Conservation (phyloP, 2,888 invertebrate species). For the Oegoconia quadripuncta region DNA sequence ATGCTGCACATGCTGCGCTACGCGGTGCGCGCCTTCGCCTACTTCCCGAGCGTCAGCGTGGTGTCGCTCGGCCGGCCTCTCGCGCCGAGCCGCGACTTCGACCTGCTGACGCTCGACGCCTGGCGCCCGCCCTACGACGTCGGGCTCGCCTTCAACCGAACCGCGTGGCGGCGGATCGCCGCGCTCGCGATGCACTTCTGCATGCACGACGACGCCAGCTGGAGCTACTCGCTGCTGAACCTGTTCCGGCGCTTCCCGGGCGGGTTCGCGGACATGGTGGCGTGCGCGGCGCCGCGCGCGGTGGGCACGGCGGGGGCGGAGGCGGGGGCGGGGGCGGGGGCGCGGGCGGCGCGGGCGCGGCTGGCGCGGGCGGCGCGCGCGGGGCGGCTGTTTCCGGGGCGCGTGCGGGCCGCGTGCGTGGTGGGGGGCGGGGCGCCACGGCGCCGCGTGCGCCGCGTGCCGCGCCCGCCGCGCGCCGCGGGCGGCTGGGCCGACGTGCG, state of each 20-base stretch:
- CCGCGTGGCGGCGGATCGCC: slow-evolving; percentile 36
- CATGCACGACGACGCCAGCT: slow-evolving; percentile 31
- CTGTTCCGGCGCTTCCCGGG: slow-evolving; percentile 25
- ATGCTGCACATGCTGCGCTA: slow-evolving; percentile 36
- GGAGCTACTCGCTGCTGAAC: slow-evolving; percentile 39
- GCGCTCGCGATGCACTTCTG: slow-evolving; percentile 31
- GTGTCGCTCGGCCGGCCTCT: slow-evolving; percentile 30
- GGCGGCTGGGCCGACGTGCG: slow-evolving; percentile 45
- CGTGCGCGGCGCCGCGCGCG: slow-evolving; percentile 33
- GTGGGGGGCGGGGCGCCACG: slow-evolving; percentile 28
- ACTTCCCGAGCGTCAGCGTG: slow-evolving; percentile 30
- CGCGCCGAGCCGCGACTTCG: slow-evolving; percentile 23
- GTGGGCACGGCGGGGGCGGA: too few relatives aligned
- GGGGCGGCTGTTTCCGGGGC: slow-evolving; percentile 26
- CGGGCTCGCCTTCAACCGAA: slow-evolving; percentile 44
- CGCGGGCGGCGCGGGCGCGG: slow-evolving; percentile 16
- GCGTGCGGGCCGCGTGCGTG: slow-evolving; percentile 29
- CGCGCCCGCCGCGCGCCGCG: slow-evolving; percentile 25
- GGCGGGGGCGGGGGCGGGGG: too few relatives aligned
- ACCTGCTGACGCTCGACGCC: slow-evolving; percentile 32
- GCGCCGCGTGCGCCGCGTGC: slow-evolving; percentile 14
- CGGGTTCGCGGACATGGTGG: slow-evolving; percentile 32
- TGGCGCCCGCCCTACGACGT: slow-evolving; percentile 42
- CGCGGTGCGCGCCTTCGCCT: slow-evolving; percentile 22
- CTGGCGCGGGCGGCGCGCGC: slow-evolving; percentile 10